Conservation (phyloP, 2,113 vertebrate species). For the Ictidomys tridecemlineatus region DNA sequence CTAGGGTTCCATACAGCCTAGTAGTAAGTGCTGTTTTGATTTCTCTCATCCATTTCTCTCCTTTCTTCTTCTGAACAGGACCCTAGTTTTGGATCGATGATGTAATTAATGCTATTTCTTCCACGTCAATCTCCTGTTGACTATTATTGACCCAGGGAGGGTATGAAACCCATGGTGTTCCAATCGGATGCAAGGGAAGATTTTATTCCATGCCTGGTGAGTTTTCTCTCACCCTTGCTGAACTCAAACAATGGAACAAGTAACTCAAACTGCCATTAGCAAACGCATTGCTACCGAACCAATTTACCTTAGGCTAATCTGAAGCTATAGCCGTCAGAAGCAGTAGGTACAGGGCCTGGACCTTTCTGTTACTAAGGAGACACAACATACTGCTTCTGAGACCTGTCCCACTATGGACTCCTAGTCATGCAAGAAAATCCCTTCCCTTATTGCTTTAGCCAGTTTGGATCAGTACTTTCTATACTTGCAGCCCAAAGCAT, state of each 20-base stretch:
- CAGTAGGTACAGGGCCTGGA: background rate
- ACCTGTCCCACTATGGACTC: background rate
- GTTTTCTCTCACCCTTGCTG: background rate
- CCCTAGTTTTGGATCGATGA: background rate
- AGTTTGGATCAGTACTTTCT: background rate
- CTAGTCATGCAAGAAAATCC: background rate
- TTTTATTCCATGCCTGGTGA: background rate
- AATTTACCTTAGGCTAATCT: background rate
- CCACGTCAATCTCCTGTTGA: background rate
- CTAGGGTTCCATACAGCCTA: background rate
- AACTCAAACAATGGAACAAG: background rate
- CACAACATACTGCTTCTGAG: background rate
- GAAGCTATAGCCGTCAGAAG: background rate
- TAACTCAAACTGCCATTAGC: background rate
- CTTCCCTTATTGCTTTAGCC: background rate
- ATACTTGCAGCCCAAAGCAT: background rate
- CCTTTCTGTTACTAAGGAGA: background rate
- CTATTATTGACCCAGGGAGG: background rate
- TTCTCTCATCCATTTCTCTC: background rate
- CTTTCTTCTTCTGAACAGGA: background rate
- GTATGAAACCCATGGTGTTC: background rate
- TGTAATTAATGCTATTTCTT: background rate
- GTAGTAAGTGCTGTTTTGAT: background rate
- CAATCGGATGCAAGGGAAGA: background rate
- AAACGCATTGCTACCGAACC: background rate